Base-by-base conservation (phyloP, 2,113 vertebrate species). In the Kryptolebias marmoratus region DNA sequence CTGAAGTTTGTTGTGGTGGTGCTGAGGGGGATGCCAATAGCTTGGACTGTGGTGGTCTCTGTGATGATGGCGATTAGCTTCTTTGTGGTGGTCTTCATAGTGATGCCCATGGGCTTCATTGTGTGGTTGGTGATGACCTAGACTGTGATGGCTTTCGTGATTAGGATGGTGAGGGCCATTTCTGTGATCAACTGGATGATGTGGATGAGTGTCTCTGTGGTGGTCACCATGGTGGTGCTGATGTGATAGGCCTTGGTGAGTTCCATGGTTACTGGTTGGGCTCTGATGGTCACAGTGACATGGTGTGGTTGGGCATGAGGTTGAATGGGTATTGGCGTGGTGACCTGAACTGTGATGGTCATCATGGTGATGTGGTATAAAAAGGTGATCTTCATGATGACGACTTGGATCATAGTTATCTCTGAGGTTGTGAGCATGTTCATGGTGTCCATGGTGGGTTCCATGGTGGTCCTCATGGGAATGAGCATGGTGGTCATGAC, bases 191-290 rank as follows among this genome's bases (percentile, higher is more conserved):
- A 0, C 8, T 57, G 76, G 65, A 9, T 71, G 56, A 48, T 73
- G 66, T 0, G 60, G 66, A 63, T 68, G 45, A 16, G 0, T 14
- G 32, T n/a, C 18, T 16, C 30, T 70, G 7, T 84, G 67, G 16
- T 85, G 30, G 54, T 71, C 63, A n/a, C 13, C 64, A 67, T 79
- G 77, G 11, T 69, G 65, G 66, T 83, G 61, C 0, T 61, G 68
- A 64, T 67, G 61, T 2, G 2, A 32, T 52, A 30, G 30, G 42
- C 30, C 22, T 16, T 22, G 12, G 5, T 28, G 14, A 22, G 47
- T 61, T 47, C 18, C 54, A 16, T 30, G 8, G 8, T 75, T 28
- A 49, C 55, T 27, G 44, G 44, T 49, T 36, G 55, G 31, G 47
- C 45, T 69, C 22, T 14, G 27, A 13, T 60, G 57, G 42, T 27